A percentile compares a stretch with the other conserved stretches of the same genome.
Evolutionary conservation across 2,113 vertebrate species (phyloP).

Genomic region (Leptosomus discolor): DNA sequence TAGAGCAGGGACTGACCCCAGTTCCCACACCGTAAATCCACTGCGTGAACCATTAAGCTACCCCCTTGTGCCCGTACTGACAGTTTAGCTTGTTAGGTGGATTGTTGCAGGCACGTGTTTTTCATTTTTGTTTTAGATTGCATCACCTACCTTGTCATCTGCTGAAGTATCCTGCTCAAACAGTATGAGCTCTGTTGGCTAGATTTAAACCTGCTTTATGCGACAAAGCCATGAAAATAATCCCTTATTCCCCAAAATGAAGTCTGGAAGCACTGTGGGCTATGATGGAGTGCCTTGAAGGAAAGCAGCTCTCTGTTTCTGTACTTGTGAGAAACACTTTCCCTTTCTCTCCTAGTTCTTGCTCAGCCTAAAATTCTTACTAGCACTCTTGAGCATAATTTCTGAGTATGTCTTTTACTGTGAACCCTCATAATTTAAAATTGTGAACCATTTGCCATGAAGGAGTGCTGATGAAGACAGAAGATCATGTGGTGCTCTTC

Average conservation of each 20-base stretch:
- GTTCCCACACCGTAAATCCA: accelerated
- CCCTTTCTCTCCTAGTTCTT: not conserved
- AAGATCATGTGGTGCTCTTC: accelerated
- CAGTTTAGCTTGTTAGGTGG: not conserved
- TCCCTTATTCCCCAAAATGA: conserved; percentile 88
- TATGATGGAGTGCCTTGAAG: conserved; percentile 82
- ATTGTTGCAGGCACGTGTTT: not conserved
- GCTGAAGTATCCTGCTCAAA: conserved; percentile 78
- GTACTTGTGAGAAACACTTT: conserved; percentile 69
- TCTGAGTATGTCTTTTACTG: not conserved
- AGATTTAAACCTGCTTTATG: conserved; percentile 83
- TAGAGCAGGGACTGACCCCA: not conserved
- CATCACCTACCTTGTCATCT: conserved; percentile 80
- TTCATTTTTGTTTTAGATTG: conserved; percentile 73
- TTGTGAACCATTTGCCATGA: not conserved
- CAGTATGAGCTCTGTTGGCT: conserved; percentile 77
- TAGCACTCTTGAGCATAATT: not conserved
- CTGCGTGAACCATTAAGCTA: not conserved
- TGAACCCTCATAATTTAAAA: not conserved
- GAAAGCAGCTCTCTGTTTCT: conserved; percentile 75
- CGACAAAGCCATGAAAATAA: conserved; percentile 37
- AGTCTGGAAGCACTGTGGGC: conserved; percentile 81
- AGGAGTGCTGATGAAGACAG: not conserved
- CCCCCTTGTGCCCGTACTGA: not conserved
- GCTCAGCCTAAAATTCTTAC: not conserved